These are phyloP conservation scores for Trichonephila clavipes DNA, from an alignment of 1,140 invertebrate species.

Conservation along the genomic window DNA sequence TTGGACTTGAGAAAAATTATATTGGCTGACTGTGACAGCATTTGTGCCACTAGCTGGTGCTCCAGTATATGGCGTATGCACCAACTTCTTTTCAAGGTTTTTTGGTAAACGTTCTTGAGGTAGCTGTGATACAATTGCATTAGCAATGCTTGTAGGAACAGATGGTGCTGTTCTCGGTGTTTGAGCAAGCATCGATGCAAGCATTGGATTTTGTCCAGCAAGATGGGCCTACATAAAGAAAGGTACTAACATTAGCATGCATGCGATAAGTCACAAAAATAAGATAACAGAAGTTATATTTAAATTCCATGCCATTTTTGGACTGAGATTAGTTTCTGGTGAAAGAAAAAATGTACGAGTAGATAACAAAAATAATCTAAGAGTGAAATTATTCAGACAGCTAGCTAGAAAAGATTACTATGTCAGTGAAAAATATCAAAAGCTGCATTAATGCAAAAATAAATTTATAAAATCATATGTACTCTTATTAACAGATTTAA, in stretches of 20 bases:
- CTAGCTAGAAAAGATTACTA: too few species aligned
- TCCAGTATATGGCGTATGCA: slow-evolving; percentile 76
- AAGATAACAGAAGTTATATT: too few species aligned
- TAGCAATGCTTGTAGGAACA: slow-evolving; percentile 78
- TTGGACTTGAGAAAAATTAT: slow-evolving; percentile 29
- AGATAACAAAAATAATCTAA: too few species aligned
- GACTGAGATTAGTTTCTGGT: too few species aligned
- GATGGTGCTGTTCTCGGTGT: slow-evolving; percentile 78
- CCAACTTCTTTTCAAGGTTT: slow-evolving; percentile 79
- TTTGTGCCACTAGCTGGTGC: slow-evolving; percentile 49
- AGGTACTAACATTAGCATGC: too few species aligned
- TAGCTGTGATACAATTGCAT: slow-evolving; percentile 78
- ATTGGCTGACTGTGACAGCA: slow-evolving; percentile 2
- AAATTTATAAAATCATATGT: too few species aligned
- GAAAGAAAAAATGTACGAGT: too few species aligned
- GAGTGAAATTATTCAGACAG: too few species aligned
- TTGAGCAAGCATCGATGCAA: slow-evolving; percentile 79
- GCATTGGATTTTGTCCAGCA: slow-evolving; percentile 79
- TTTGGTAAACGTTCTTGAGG: slow-evolving; percentile 79
- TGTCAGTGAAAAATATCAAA: too few species aligned
- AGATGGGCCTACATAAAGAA: slow-evolving; percentile 70
- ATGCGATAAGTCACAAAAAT: background rate
- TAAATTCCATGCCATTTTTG: too few species aligned
- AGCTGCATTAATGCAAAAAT: too few species aligned
- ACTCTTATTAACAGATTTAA: too few species aligned